Evolutionary conservation across 2,888 invertebrate species (phyloP), one percentile per base, ranked within the genome.

Genomic region (Rhingia rostrata): DNA sequence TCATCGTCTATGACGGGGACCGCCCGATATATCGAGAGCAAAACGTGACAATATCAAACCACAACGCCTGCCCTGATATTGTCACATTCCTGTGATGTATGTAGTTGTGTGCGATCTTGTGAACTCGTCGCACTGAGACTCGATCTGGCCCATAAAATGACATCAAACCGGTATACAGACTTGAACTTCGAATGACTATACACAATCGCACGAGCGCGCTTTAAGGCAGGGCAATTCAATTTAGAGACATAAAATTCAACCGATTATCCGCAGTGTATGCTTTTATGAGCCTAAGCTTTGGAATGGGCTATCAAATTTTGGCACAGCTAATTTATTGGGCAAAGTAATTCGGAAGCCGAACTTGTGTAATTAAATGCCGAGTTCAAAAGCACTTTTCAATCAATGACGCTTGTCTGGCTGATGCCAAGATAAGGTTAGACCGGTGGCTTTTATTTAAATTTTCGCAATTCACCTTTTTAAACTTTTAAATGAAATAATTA

Each of bases 1-100:
- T 58, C 54, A 70, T 58, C 54, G 35, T 45, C 74, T 74, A 81
- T 51, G 63, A 64, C 64, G 54, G 37, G 63, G 47, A 60, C 77
- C 70, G 75, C 66, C 75, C 70, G 60, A 77, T 77, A 64, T 77
- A 75, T 81, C 75, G 79, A 79, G 63, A 69, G 7, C 51, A 64
- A 69, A 81, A 81, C 81, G 75, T 81, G 81, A 81, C 67, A 58
- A 56, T 35, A 33, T 74, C 49, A 66, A 54, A 60, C 37, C 78
- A 66, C 39, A 49, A 37, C 66, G 33, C 30, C 6, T 30, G 22
- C 9, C n/a, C 4, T 22, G 30, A 49, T 30, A 9, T 10, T 14
- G 47, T 47, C 47, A 22, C 14, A 1, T 14, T 22, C 22, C 22
- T 22, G 22, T 22, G 22, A 22, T 22, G 22, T 22, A 22, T 22